phyloP scores from a whole-genome alignment of 2,888 invertebrate species.

The Brachyptera putata region DNA sequence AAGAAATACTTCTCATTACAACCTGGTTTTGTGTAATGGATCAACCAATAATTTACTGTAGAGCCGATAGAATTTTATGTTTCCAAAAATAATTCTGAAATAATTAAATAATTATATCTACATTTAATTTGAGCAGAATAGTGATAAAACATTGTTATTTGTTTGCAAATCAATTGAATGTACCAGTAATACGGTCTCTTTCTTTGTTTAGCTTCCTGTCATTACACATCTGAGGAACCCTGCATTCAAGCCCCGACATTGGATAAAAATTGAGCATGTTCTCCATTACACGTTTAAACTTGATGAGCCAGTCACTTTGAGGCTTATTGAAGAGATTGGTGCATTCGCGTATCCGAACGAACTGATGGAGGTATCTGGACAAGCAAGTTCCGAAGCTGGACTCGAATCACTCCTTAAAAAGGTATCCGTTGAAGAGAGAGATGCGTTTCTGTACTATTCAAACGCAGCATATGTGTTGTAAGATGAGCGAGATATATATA shows the following conservation, averaged over 20 bases:
- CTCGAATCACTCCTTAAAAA: slow-evolving; percentile 75
- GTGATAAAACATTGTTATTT: not conserved
- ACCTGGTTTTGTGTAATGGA: too few relatives aligned
- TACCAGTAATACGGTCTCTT: too few relatives aligned
- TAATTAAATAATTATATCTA: too few relatives aligned
- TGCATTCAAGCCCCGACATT: slow-evolving; percentile 72
- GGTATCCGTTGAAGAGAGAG: too few relatives aligned
- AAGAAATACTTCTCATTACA: too few relatives aligned
- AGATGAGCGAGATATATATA: too few relatives aligned
- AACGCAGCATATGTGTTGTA: too few relatives aligned
- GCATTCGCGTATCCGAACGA: slow-evolving; percentile 69
- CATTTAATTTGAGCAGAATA: not conserved
- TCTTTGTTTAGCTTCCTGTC: slow-evolving; percentile 64
- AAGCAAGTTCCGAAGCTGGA: slow-evolving; percentile 83
- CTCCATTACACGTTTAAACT: slow-evolving; percentile 68
- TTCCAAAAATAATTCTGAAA: not conserved
- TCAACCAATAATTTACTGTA: too few relatives aligned
- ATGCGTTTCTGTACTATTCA: too few relatives aligned
- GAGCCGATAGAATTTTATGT: not conserved
- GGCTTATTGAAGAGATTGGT: slow-evolving; percentile 64
- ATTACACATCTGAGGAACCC: slow-evolving; percentile 78
- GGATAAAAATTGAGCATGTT: slow-evolving; percentile 74
- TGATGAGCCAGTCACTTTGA: slow-evolving; percentile 62
- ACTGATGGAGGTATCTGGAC: slow-evolving; percentile 79
- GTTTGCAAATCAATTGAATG: too few relatives aligned